These are phyloP conservation scores for Glandiceps talaboti DNA, from an alignment of 53 echinoderm and acorn worm species.

Conservation along the genomic window DNA sequence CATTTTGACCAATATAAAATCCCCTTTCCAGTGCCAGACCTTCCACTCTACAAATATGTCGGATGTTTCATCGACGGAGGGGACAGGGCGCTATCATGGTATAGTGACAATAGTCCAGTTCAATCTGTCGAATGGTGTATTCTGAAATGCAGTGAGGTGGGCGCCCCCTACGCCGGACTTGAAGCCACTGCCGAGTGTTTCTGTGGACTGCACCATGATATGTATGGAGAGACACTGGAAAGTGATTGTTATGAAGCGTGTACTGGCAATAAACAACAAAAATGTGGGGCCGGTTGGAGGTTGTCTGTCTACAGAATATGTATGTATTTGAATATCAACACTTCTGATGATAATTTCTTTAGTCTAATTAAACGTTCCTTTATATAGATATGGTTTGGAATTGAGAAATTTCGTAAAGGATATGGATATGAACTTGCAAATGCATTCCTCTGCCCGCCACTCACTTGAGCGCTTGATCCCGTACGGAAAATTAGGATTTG, in stretches of 20 bases:
- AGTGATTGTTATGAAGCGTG: not conserved
- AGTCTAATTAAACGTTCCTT: no score
- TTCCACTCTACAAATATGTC: not conserved
- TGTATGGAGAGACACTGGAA: not conserved
- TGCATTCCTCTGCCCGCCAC: no score
- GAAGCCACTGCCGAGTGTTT: not conserved
- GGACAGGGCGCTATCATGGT: not conserved
- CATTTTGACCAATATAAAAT: no score
- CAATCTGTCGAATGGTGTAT: not conserved
- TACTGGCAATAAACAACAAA: not conserved
- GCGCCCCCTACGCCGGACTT: not conserved
- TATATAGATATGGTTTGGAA: no score
- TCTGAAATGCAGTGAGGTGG: not conserved
- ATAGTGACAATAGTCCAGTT: not conserved
- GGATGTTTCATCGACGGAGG: not conserved
- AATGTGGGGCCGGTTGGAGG: not conserved
- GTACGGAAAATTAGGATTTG: no score
- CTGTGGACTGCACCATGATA: not conserved
- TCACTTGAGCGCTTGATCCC: no score
- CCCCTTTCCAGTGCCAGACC: no score
- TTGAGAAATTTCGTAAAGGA: no score
- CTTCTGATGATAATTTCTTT: no score
- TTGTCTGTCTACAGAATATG: not conserved
- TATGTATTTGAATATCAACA: no score
- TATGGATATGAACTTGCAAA: no score